Percentiles rank a stretch among this genome's conserved stretches.
Evolutionary conservation across 1,140 invertebrate species (phyloP).

Genomic region (Drosophila burlai): DNA sequence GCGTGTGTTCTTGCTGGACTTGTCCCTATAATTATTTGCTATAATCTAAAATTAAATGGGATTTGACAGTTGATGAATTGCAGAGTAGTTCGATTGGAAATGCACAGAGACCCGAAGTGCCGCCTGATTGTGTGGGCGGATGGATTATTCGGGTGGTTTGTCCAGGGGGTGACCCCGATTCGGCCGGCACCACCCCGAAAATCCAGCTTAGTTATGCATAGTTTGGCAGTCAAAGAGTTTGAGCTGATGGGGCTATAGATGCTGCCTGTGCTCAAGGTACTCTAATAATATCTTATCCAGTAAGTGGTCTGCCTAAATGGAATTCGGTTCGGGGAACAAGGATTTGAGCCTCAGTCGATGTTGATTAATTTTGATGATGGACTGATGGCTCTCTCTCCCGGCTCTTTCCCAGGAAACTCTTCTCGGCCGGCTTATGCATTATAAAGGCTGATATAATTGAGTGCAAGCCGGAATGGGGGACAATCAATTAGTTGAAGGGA

Average conservation of each 20-base stretch:
- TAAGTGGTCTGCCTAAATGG: constrained; percentile 48
- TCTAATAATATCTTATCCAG: constrained; percentile 44
- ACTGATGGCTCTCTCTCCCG: constrained; percentile 2
- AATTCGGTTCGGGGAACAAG: constrained; percentile 36
- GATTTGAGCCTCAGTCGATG: constrained; percentile 24
- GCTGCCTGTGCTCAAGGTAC: constrained; percentile 35
- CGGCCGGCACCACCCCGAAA: constrained; percentile 10
- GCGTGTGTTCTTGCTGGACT: constrained; percentile 12
- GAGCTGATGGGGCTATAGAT: constrained; percentile 31
- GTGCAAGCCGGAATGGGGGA: constrained; percentile 11
- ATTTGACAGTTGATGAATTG: constrained; percentile 82
- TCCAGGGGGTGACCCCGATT: constrained; percentile 3
- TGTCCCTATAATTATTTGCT: constrained; percentile 74
- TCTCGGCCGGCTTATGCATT: constrained; percentile 28
- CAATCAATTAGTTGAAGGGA: constrained; percentile 24
- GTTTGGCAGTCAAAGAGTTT: constrained; percentile 51
- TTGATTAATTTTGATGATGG: constrained; percentile 45
- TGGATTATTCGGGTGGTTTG: constrained; percentile 3
- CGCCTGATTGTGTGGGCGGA: constrained; percentile 21
- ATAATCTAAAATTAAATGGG: constrained; percentile 80
- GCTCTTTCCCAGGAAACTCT: constrained; percentile 26
- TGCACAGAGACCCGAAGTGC: constrained; percentile 50
- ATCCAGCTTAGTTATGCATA: constrained; percentile 43
- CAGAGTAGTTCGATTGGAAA: constrained; percentile 71
- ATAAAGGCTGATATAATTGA: constrained; percentile 31